Percentiles rank a stretch among this genome's conserved stretches.
phyloP scores from a whole-genome alignment of 2,888 invertebrate species.

The Epinotia demarniana region DNA sequence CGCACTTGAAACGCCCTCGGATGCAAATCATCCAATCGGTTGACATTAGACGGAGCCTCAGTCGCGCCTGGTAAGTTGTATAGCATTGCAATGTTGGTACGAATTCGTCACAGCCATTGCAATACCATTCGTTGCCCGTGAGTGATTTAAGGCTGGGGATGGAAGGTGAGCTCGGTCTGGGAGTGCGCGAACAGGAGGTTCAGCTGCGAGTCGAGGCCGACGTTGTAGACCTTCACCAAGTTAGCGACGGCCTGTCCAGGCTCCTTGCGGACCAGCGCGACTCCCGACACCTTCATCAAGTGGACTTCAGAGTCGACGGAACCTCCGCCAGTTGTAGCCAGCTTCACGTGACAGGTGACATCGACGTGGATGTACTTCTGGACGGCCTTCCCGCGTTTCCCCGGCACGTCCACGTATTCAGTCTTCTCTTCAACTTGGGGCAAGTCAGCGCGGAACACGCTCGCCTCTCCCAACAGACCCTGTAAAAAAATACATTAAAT shows the following conservation, averaged over 20 bases:
- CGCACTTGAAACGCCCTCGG: constrained; percentile 57
- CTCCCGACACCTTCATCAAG: constrained; percentile 88
- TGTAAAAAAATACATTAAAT: constrained; percentile 53
- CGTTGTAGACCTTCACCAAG: constrained; percentile 86
- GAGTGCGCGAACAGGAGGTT: constrained; percentile 87
- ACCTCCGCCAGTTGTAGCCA: constrained; percentile 85
- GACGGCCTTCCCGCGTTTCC: constrained; percentile 79
- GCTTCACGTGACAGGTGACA: constrained; percentile 87
- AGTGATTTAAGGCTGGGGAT: constrained; percentile 79
- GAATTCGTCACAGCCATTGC: constrained; percentile 58
- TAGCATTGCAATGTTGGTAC: constrained; percentile 63
- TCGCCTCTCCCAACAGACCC: constrained; percentile 86
- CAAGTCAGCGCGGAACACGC: constrained; percentile 87
- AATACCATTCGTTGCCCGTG: constrained; percentile 69
- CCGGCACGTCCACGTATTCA: constrained; percentile 82
- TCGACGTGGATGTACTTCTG: constrained; percentile 88
- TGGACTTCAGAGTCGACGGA: constrained; percentile 85
- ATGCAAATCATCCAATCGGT: constrained; percentile 74
- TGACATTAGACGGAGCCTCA: constrained; percentile 76
- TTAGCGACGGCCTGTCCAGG: constrained; percentile 82
- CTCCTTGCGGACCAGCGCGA: constrained; percentile 86
- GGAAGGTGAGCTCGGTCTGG: constrained; percentile 87
- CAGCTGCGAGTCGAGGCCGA: constrained; percentile 88
- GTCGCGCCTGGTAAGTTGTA: constrained; percentile 75
- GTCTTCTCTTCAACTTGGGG: constrained; percentile 88